phyloP scores from a whole-genome alignment of 2,113 vertebrate genomes.

The Bambusicola thoracicus region DNA sequence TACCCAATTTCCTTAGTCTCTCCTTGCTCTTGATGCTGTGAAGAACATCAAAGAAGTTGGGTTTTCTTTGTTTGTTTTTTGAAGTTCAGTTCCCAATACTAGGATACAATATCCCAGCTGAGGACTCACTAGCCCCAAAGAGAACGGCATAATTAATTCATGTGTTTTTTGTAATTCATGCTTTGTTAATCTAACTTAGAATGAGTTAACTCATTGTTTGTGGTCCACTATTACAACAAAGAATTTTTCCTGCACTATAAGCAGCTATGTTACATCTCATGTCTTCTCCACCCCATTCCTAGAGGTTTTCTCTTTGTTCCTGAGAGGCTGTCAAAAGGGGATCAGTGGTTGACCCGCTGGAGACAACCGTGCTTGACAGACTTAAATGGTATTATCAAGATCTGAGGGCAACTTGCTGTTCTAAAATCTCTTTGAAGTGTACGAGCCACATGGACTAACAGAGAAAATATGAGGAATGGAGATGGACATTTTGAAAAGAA shows the following conservation, averaged over 20 bases:
- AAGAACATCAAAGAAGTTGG: background rate
- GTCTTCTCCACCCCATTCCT: conserved; percentile 5
- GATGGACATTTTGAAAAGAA: background rate
- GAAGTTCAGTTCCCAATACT: background rate
- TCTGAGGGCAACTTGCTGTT: background rate
- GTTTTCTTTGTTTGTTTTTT: background rate
- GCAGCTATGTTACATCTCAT: background rate
- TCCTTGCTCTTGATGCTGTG: background rate
- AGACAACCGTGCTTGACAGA: background rate
- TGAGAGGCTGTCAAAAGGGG: background rate
- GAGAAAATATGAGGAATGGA: background rate
- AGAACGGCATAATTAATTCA: background rate
- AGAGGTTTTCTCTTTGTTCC: conserved; percentile 33
- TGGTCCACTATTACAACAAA: background rate
- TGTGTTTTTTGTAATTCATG: background rate
- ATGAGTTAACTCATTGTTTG: conserved; percentile 19
- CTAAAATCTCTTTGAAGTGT: background rate
- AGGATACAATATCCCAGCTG: background rate
- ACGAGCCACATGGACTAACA: background rate
- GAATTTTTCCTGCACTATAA: conserved; percentile 18
- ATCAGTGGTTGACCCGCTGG: background rate
- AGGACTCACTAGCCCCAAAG: background rate
- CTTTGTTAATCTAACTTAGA: background rate
- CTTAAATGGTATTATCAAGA: background rate
- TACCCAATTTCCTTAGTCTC: background rate